Evolutionary conservation across 1,140 invertebrate species (phyloP), one percentile per base, ranked within the genome.

Genomic region (Rhynchophorus ferrugineus): DNA sequence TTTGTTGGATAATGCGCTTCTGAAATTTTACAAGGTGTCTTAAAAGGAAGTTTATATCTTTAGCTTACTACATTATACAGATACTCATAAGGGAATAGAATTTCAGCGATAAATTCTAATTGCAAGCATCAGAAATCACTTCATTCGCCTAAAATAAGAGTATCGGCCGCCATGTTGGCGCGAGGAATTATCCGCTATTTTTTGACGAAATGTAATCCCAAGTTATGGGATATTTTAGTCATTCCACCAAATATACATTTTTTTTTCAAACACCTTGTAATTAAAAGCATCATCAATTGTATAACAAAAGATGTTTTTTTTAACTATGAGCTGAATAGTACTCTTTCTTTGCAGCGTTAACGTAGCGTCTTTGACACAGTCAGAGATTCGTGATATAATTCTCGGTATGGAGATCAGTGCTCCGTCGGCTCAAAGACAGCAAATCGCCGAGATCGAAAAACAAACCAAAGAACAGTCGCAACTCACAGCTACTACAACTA

Each of bases 341-440:
- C n/a, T 48, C 8, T 43, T 43, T 2, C 13, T 58, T 70, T 72
- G 42, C 68, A 84, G 81, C 66, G 96, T 99, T 0, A 99, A 99
- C 70, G 95, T 99, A 0, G 95, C 94, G 0, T 98, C 95, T 0
- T 74, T 99, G 8, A 99, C 96, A 0, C 96, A 99, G 67, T 97
- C 94, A 0, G 96, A 99, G 77, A 98, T 99, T 63, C 84, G 96
- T 52, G 97, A 99, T 70, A 99, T 99, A 53, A 98, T 99, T 64
- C 78, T 99, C 19, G 97, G 97, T 66, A 99, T 99, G 95, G 97
- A 99, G 74, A 99, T 99, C 54, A 96, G 92, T 24, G 96, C 97
- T 0, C 97, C 97, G 0, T 98, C 94, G 0, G 94, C 95, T 0
- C 95, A 99, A 69, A 77, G 97, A 41, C 96, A 99, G 70, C 96